A percentile compares a stretch with the other conserved stretches of the same genome.
These are phyloP conservation scores for Drosophila rufa DNA, from an alignment of 1,140 invertebrate species.

Conservation along the genomic window DNA sequence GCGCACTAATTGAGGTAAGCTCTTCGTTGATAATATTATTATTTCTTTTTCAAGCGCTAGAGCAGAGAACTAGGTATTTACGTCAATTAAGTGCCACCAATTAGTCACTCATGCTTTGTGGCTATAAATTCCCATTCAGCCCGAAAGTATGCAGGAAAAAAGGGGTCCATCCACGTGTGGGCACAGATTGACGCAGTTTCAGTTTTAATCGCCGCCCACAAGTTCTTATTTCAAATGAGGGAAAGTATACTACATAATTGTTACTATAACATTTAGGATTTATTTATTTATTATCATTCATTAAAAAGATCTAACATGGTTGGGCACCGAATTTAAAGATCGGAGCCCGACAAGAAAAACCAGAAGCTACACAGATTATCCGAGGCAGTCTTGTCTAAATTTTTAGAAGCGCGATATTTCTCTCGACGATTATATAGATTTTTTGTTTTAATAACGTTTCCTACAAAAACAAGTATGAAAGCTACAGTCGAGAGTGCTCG, in stretches of 20 bases:
- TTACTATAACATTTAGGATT: background rate
- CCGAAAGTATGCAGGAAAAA: conserved; percentile 7
- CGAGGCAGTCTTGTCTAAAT: too few relatives aligned
- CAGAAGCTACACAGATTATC: too few relatives aligned
- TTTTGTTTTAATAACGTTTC: too few relatives aligned
- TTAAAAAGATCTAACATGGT: too few relatives aligned
- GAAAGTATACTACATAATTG: background rate
- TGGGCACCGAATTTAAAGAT: too few relatives aligned
- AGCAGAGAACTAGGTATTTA: background rate
- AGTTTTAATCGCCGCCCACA: background rate
- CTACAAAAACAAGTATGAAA: too few relatives aligned
- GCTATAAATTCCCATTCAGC: background rate
- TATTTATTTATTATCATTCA: too few relatives aligned
- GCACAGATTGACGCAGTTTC: background rate
- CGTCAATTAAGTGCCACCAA: conserved; percentile 8
- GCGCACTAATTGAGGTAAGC: conserved; percentile 26
- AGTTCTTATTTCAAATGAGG: background rate
- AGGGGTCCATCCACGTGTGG: too few relatives aligned
- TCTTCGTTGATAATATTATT: conserved; percentile 1
- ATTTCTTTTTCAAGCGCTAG: background rate
- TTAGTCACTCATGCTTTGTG: conserved; percentile 7
- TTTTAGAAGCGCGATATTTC: too few relatives aligned
- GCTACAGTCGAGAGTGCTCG: too few relatives aligned
- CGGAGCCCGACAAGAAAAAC: too few relatives aligned
- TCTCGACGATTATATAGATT: too few relatives aligned